Conservation (phyloP, 1,140 invertebrate species). For the Pseudomyrmex concolor region DNA sequence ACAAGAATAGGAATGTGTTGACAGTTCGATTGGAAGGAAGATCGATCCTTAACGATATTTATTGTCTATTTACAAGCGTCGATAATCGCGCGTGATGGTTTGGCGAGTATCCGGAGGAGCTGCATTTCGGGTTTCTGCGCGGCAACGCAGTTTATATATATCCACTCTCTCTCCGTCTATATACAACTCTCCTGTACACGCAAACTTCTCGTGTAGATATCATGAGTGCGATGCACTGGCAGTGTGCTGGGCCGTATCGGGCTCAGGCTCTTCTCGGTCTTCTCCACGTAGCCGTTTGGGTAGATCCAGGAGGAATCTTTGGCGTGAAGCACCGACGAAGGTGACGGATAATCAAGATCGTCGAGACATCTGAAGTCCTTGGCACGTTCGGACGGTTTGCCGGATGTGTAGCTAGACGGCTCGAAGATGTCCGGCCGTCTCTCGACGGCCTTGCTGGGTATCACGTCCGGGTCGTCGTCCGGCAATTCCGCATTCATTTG, state of each 20-base stretch:
- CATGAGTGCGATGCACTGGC: slow-evolving; percentile 78
- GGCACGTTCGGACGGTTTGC: slow-evolving; percentile 62
- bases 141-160: no score
- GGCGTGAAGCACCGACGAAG: slow-evolving; percentile 53
- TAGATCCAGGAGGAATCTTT: slow-evolving; percentile 73
- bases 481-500: slow-evolving; percentile 53
- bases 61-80: slow-evolving; percentile 74
- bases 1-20: slow-evolving; percentile 61
- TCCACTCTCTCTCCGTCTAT: slow-evolving; percentile 66
- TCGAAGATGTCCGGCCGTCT: slow-evolving; percentile 76
- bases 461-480: slow-evolving; percentile 79
- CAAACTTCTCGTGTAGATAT: slow-evolving; percentile 80
- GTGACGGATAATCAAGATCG: slow-evolving; percentile 66
- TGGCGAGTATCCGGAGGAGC: slow-evolving; percentile 39
- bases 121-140: neutral
- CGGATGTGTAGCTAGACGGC: slow-evolving; percentile 67
- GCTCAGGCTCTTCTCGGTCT: slow-evolving; percentile 60
- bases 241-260: slow-evolving; percentile 77
- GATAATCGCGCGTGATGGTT: slow-evolving; percentile 48
- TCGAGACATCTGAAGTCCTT: slow-evolving; percentile 69
- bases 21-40: neutral
- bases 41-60: slow-evolving; percentile 67
- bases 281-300: slow-evolving; percentile 73
- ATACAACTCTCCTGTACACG: slow-evolving; percentile 82
- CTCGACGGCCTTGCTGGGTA: slow-evolving; percentile 74